These are phyloP conservation scores for Mus caroli DNA, from an alignment of 2,797 vertebrate species.

Conservation along the genomic window DNA sequence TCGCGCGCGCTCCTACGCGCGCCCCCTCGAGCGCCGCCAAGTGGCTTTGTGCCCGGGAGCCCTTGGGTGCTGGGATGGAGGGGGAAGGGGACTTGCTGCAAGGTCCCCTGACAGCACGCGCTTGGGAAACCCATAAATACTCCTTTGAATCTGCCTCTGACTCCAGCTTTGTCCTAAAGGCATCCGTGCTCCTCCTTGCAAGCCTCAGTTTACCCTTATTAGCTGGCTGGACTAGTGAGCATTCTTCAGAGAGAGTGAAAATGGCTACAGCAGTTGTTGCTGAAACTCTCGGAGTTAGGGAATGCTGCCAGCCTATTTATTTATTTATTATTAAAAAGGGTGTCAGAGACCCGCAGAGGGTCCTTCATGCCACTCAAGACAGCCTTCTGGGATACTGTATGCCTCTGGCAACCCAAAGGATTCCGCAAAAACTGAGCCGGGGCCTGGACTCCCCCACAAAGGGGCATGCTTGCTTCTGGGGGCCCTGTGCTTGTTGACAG, in stretches of 20 bases:
- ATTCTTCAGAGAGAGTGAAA: background rate
- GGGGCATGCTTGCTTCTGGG: rapidly evolving
- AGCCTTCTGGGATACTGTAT: background rate
- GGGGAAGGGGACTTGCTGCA: background rate
- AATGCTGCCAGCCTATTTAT: background rate
- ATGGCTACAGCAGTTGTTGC: background rate
- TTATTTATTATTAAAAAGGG: background rate
- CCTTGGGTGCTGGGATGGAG: conserved; percentile 38
- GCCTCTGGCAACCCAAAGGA: background rate
- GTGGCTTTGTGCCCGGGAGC: conserved; percentile 74
- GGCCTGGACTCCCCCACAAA: background rate
- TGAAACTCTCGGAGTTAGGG: background rate
- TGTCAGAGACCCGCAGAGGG: background rate
- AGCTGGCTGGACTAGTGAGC: background rate
- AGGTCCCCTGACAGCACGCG: background rate
- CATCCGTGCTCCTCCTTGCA: background rate
- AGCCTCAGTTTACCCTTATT: conserved; percentile 4
- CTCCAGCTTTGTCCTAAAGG: background rate
- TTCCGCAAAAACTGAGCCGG: background rate
- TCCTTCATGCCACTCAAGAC: background rate
- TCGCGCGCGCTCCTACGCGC: conserved; percentile 75
- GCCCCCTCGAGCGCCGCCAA: conserved; percentile 75
- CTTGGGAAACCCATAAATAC: background rate
- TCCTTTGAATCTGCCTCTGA: background rate
- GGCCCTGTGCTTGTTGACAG: background rate